Evolutionary conservation across 2,888 invertebrate species (phyloP).

Genomic region (Ferrisia virgata): DNA sequence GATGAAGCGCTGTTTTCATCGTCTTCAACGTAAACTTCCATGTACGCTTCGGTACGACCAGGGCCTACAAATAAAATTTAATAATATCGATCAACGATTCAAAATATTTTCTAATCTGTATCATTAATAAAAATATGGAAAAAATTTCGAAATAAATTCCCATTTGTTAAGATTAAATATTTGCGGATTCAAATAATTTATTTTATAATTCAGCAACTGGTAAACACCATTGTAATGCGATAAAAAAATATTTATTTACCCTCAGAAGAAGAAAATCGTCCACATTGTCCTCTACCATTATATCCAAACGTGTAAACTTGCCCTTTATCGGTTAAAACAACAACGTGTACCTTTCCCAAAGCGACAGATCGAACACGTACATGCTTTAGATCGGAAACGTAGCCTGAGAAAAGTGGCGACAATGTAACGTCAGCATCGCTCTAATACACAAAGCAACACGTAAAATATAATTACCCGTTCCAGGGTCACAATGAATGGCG

Average conservation of each 20-base stretch:
- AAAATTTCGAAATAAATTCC: no score
- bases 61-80: not conserved
- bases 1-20: slow-evolving; percentile 48
- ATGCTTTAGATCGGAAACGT: slow-evolving; percentile 71
- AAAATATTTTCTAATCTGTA: no score
- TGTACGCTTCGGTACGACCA: slow-evolving; percentile 5
- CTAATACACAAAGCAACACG: not conserved
- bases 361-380: slow-evolving; percentile 65
- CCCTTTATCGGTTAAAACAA: slow-evolving; percentile 81
- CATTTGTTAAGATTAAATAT: no score
- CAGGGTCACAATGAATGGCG: slow-evolving; percentile 74
- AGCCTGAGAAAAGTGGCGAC: slow-evolving; percentile 55
- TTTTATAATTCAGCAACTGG: no score
- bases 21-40: slow-evolving; percentile 16
- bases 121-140: no score
- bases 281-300: slow-evolving; percentile 97
- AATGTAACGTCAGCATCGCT: not conserved
- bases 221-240: no score
- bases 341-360: slow-evolving; percentile 94
- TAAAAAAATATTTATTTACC: slow-evolving; percentile 16
- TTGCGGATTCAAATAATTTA: no score
- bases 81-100: not conserved
- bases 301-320: slow-evolving; percentile 93
- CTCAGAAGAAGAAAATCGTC: slow-evolving; percentile 56
- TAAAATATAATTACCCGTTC: slow-evolving; percentile 55